These are phyloP conservation scores for Myrmecobius fasciatus DNA, from an alignment of 2,113 vertebrate genomes.

Conservation along the genomic window DNA sequence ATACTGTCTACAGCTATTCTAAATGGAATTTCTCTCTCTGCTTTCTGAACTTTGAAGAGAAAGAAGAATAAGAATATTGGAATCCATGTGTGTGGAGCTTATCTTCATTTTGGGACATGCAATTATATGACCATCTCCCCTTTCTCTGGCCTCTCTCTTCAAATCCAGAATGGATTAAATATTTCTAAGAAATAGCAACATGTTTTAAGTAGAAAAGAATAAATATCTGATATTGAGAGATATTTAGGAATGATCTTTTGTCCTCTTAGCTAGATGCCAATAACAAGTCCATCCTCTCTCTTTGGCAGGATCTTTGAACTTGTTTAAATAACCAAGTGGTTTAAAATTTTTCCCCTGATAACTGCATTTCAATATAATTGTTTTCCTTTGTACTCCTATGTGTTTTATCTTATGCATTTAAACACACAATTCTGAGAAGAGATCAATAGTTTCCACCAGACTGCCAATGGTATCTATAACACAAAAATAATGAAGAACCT, in stretches of 20 bases:
- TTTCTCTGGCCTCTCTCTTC: background rate
- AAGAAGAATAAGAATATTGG: background rate
- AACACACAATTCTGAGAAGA: background rate
- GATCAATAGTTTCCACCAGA: background rate
- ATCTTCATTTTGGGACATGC: slow-evolving; percentile 15
- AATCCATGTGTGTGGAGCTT: background rate
- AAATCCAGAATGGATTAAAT: background rate
- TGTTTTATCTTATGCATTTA: background rate
- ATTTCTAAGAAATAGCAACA: slow-evolving; percentile 31
- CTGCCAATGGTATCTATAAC: background rate
- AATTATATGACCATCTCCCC: background rate
- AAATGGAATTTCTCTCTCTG: background rate
- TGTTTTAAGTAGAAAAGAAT: background rate
- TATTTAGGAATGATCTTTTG: background rate
- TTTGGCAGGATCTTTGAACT: background rate
- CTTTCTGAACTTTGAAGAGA: background rate
- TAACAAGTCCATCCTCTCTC: background rate
- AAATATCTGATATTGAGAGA: background rate
- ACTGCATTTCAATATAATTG: background rate
- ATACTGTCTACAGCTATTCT: too few species aligned
- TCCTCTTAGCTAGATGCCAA: background rate
- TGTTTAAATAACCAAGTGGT: background rate
- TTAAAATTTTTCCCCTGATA: background rate
- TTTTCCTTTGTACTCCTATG: background rate
- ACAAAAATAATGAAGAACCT: background rate